These are phyloP conservation scores for Parascotia fuliginaria DNA, from an alignment of 2,888 invertebrate genomes.

Conservation along the genomic window DNA sequence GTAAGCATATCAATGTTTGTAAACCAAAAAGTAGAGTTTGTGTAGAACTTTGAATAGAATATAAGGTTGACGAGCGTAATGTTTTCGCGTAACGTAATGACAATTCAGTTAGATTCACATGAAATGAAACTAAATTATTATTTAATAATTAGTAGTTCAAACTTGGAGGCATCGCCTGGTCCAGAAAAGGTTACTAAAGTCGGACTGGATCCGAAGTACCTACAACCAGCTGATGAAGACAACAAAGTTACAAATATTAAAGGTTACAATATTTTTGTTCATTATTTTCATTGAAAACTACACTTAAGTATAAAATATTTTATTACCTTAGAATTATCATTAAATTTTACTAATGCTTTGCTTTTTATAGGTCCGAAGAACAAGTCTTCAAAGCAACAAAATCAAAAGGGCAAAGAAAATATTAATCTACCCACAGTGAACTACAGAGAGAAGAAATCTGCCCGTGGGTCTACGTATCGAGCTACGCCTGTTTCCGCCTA, in stretches of 20 bases:
- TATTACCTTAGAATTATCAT: too few relatives aligned
- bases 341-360: too few relatives aligned
- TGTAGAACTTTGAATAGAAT: too few relatives aligned
- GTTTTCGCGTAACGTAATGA: too few relatives aligned
- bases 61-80: too few relatives aligned
- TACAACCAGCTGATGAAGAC: conserved; percentile 65
- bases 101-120: too few relatives aligned
- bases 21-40: too few relatives aligned
- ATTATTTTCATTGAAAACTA: too few relatives aligned
- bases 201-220: conserved; percentile 76
- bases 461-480: conserved; percentile 65
- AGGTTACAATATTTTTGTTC: conserved; percentile 46
- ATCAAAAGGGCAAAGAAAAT: conserved; percentile 73
- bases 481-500: conserved; percentile 80
- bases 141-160: conserved; percentile 54
- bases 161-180: conserved; percentile 68
- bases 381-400: conserved; percentile 39
- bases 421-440: conserved; percentile 72
- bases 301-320: conserved; percentile 50
- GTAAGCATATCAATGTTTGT: too few relatives aligned
- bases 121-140: too few relatives aligned
- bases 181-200: conserved; percentile 50
- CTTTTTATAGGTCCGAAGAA: conserved; percentile 48
- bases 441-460: conserved; percentile 76
- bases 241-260: conserved; percentile 45